Conservation (phyloP, 2,113 vertebrate genomes). For the Stomatorhinus ivindoensis region DNA sequence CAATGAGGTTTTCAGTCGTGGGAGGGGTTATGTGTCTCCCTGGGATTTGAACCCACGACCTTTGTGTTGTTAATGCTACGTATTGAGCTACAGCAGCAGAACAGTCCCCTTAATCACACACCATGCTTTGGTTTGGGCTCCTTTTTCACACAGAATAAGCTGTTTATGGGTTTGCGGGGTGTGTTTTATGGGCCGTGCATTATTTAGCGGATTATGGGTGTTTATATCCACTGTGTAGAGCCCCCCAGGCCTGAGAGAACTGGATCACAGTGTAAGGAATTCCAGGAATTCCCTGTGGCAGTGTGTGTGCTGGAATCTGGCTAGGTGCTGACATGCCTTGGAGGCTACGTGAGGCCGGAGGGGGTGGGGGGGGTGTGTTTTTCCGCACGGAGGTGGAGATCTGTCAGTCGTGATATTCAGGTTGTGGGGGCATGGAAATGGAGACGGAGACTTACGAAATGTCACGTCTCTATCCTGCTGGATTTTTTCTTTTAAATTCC, state of each 20-base stretch:
- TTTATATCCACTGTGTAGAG: constrained; percentile 7
- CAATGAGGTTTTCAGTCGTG: background rate
- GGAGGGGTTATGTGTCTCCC: background rate
- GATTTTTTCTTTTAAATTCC: background rate
- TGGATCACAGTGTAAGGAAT: constrained; percentile 53
- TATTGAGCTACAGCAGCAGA: background rate
- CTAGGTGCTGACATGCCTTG: constrained; percentile 31
- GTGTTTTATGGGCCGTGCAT: background rate
- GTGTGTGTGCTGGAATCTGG: constrained; percentile 17
- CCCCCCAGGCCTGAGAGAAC: constrained; percentile 34
- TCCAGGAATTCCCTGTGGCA: constrained; percentile 46
- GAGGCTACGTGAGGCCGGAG: background rate
- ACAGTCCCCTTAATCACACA: background rate
- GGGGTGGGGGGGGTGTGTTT: background rate
- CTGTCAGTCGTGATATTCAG: constrained; percentile 50
- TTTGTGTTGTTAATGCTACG: background rate
- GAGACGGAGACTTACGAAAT: background rate
- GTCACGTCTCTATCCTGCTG: background rate
- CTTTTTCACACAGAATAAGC: background rate
- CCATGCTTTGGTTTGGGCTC: background rate
- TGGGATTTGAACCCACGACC: background rate
- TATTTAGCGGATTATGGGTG: constrained; percentile 8
- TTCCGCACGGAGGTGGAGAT: constrained; percentile 22
- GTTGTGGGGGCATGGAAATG: constrained; percentile 33
- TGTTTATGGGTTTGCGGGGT: background rate